Percentiles rank a stretch among this genome's conserved stretches.
These are phyloP conservation scores for Apus apus DNA, from an alignment of 2,113 vertebrate species.

Conservation along the genomic window DNA sequence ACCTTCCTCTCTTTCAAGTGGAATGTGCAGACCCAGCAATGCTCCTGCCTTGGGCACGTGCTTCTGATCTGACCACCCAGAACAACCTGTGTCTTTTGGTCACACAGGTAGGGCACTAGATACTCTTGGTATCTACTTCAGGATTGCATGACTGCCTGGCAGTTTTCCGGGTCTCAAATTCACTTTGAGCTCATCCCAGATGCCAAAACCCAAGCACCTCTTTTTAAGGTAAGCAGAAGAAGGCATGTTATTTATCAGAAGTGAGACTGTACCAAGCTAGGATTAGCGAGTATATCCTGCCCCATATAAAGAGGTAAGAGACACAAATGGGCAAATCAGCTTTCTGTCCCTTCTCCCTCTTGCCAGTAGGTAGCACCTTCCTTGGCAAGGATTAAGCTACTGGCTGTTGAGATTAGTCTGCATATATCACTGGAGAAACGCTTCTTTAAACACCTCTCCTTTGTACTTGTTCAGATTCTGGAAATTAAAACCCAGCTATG, in stretches of 20 bases:
- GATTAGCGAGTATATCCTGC: neutral
- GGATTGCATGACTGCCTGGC: neutral
- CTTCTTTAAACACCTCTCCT: neutral
- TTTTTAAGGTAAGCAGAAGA: neutral
- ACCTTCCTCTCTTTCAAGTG: neutral
- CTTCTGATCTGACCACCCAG: neutral
- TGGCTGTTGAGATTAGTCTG: neutral
- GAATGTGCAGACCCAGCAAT: neutral
- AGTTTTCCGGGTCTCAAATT: neutral
- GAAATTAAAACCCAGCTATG: neutral
- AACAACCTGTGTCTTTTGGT: neutral
- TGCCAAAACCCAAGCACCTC: neutral
- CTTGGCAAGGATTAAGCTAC: neutral
- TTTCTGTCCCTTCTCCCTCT: neutral
- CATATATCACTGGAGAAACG: neutral
- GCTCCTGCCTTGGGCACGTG: neutral
- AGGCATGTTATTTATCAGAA: neutral
- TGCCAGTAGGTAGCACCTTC: neutral
- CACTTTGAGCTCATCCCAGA: neutral
- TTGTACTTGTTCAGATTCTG: neutral
- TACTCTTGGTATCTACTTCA: fast-evolving
- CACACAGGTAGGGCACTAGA: neutral
- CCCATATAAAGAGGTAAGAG: neutral
- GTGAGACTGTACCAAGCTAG: neutral
- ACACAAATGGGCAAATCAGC: neutral